Base-by-base conservation (phyloP, 1,140 invertebrate genomes). In the Laodelphax striatellus region DNA sequence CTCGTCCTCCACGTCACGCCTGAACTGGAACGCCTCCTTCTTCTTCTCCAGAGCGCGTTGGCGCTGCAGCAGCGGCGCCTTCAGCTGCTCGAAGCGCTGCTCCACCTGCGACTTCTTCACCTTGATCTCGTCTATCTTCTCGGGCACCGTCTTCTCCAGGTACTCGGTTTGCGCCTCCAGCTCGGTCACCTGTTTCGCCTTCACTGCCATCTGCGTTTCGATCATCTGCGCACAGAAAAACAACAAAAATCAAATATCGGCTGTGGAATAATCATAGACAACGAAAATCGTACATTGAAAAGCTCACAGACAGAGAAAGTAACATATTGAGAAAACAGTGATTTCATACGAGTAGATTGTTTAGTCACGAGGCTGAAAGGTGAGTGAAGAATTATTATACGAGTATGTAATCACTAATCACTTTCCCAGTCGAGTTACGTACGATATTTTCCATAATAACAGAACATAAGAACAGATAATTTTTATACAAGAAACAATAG, bases 11-110 rank as follows among this genome's bases (percentile, higher is more conserved):
- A 99, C 86, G 74, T 99, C 97, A 61, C 97, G 83, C 41, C 94
- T 82, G 79, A 99, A 99, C 75, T 99, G 97, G 83, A 95, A 98
- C 1, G 97, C 96, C 75, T 97, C 93, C 75, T 99, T 99, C 75
- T 98, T 98, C 79, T 98, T 97, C 63, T 95, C 90, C 52, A 99
- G 72, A 11, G 94, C 84, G 52, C 83, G 77, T 67, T 98, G 92
- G 0, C 95, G 80, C 62, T 93, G 87, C 60, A 94, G 70, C 11
- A 99, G 75, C 14, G 97, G 97, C 34, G 88, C 92, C 71, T 91
- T 92, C 43, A 92, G 78, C 69, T 90, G 86, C 55, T 86, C 84
- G 70, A 89, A 96, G 67, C 94, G 82, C 69, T 95, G 84, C 61
- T 97, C 90, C 6, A 99, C 96, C 54, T 88, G 82, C 59, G 84